phyloP scores from a whole-genome alignment of 92 coral and sea anemone genomes.

The Actinernus sp. region DNA sequence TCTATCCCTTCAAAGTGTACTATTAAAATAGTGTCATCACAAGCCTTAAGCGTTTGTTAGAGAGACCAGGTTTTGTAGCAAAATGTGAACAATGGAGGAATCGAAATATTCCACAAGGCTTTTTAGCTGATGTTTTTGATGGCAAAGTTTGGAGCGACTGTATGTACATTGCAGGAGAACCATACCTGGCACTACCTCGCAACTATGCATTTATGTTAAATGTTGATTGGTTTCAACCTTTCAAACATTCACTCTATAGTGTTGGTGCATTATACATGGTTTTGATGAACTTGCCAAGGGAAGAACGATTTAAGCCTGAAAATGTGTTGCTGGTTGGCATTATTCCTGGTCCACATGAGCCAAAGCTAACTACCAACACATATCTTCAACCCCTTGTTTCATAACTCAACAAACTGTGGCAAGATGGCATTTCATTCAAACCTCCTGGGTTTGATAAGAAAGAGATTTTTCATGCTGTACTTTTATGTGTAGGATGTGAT shows the following conservation, averaged over 20 bases:
- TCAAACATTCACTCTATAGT: constrained; percentile 46
- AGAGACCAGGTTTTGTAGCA: constrained; percentile 33
- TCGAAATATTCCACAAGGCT: constrained; percentile 34
- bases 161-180: constrained; percentile 25
- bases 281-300: constrained; percentile 40
- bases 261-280: constrained; percentile 60
- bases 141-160: constrained; percentile 61
- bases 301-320: constrained; percentile 42
- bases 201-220: constrained; percentile 63
- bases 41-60: constrained; percentile 20
- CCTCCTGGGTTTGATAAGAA: too few relatives aligned
- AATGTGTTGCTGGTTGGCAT: constrained; percentile 40
- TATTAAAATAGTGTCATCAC: constrained; percentile 61
- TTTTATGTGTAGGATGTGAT: too few relatives aligned
- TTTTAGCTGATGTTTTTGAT: constrained; percentile 63
- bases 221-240: too few relatives aligned
- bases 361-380: too few relatives aligned
- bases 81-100: constrained; percentile 60
- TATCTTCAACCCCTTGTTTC: too few relatives aligned
- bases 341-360: constrained; percentile 51
- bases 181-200: constrained; percentile 42
- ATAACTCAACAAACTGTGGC: too few relatives aligned
- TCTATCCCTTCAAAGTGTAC: constrained; percentile 60
- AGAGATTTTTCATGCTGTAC: too few relatives aligned
- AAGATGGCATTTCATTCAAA: too few relatives aligned